Evolutionary conservation across 1,140 invertebrate genomes (phyloP).

Genomic region (Halictus rubicundus): DNA sequence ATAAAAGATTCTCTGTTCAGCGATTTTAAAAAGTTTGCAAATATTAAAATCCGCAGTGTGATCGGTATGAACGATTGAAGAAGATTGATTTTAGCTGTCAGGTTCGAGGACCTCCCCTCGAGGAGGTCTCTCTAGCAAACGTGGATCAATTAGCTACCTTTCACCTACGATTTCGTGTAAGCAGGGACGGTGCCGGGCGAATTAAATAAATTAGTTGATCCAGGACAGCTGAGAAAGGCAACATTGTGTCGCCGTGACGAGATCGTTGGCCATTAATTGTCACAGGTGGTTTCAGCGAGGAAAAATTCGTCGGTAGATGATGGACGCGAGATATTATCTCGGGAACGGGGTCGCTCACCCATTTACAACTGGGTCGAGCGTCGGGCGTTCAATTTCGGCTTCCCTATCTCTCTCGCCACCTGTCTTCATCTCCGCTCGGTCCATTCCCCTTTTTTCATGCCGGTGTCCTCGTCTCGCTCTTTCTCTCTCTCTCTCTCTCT

Average conservation of each 20-base stretch:
- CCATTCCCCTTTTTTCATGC: not conserved
- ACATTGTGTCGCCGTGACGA: not conserved
- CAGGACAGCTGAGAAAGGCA: not conserved
- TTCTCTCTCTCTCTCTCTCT: too few species aligned
- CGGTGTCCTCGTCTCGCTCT: not conserved
- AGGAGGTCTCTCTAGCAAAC: too few species aligned
- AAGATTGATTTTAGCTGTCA: too few species aligned
- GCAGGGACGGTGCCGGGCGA: too few species aligned
- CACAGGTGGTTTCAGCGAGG: slow-evolving; percentile 53
- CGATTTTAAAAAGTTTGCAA: too few species aligned
- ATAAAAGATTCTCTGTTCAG: too few species aligned
- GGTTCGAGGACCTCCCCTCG: too few species aligned
- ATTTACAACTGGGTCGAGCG: slow-evolving; percentile 78
- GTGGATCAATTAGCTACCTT: too few species aligned
- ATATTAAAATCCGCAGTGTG: too few species aligned
- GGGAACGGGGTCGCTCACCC: slow-evolving; percentile 75
- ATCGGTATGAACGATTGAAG: too few species aligned
- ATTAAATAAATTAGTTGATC: not conserved
- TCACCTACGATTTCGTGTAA: not conserved
- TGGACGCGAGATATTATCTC: slow-evolving; percentile 67
- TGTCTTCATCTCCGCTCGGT: slow-evolving; percentile 29
- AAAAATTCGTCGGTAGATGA: slow-evolving; percentile 70
- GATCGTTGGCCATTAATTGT: slow-evolving; percentile 30
- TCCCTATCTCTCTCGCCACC: slow-evolving; percentile 45
- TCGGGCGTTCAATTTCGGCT: slow-evolving; percentile 52